Conservation (phyloP, 1,140 invertebrate genomes). For the Zaprionus kolodkinae region DNA sequence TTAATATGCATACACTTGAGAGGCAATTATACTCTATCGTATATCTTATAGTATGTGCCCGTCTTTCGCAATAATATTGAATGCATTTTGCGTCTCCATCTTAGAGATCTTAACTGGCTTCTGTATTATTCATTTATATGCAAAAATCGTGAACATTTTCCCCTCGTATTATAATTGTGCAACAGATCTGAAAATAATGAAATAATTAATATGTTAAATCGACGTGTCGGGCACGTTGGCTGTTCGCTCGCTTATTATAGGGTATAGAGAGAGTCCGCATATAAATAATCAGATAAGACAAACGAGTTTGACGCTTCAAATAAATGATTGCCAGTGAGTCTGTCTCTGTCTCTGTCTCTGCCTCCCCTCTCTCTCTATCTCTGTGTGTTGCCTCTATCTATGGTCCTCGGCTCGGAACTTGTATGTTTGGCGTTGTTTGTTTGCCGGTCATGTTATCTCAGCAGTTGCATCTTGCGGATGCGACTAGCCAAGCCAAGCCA, state of each 20-base stretch:
- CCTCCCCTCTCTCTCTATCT: constrained; percentile 20
- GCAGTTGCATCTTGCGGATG: constrained; percentile 70
- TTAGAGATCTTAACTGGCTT: background rate
- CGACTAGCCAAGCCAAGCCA: constrained; percentile 29
- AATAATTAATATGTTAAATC: constrained; percentile 12
- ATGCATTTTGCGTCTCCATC: background rate
- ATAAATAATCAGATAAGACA: constrained; percentile 81
- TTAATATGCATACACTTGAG: background rate
- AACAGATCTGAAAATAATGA: constrained; percentile 5
- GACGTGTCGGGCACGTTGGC: too few relatives aligned
- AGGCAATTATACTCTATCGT: background rate
- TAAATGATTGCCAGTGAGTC: constrained; percentile 72
- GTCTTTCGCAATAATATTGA: background rate
- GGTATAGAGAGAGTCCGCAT: constrained; percentile 57
- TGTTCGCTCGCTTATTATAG: background rate
- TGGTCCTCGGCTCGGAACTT: constrained; percentile 54
- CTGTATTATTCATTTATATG: constrained; percentile 4
- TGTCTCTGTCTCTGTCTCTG: constrained; percentile 12
- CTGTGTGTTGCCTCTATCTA: constrained; percentile 63
- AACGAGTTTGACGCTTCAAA: constrained; percentile 83
- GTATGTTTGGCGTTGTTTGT: constrained; percentile 70
- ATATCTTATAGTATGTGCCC: background rate
- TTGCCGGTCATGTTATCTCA: constrained; percentile 62
- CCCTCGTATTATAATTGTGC: background rate
- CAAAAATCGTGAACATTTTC: background rate